Base-by-base conservation (phyloP, 2,113 vertebrate species). In the Cyprinodon tularosa region DNA sequence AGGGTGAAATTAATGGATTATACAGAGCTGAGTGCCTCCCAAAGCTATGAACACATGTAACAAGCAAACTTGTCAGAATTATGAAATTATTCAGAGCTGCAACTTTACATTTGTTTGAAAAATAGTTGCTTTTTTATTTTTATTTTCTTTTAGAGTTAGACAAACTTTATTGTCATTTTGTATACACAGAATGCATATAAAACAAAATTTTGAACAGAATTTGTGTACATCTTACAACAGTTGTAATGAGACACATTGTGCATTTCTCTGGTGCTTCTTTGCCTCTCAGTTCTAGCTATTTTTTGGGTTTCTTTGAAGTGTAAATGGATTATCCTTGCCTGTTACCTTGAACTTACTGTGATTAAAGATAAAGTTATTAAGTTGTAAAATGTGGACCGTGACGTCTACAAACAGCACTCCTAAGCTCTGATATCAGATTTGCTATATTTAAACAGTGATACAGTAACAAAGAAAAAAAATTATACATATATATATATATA, bases 1-100 rank as follows among this genome's bases (percentile, higher is more conserved):
- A 66, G 62, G 17, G 22, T 38, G 45, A 79, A 82, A 84, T 86
- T 38, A 77, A 77, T 65, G 14, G 65, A 67, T 77, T 76, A 62
- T 50, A 42, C 48, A 15, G 62, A 76, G 29, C 71, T 75, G 44
- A 47, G 73, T 40, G 53, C 50, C 60, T 78, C 73, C 59, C 62
- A 69, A 29, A 60, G 74, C 60, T 72, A 3, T 2, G 17, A 63
- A 2, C 17, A 42, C 39, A 17, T 76, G 72, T 81, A 66, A 73
- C 14, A 53, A 47, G 39, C 5, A 15, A 68, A 60, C 42, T 39
- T 37, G 76, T 68, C 47, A 70, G 44, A 12, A 67, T 61, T 4
- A 1, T 38, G 17, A 67, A 71, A 44, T 42, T 67, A 15, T 66
- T 73, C 44, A 68, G 9, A 4, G 13, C n/a, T 37, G 40, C 22